phyloP scores from a whole-genome alignment of 2,797 vertebrate genomes.

The Scolopax bukidnonensis region DNA sequence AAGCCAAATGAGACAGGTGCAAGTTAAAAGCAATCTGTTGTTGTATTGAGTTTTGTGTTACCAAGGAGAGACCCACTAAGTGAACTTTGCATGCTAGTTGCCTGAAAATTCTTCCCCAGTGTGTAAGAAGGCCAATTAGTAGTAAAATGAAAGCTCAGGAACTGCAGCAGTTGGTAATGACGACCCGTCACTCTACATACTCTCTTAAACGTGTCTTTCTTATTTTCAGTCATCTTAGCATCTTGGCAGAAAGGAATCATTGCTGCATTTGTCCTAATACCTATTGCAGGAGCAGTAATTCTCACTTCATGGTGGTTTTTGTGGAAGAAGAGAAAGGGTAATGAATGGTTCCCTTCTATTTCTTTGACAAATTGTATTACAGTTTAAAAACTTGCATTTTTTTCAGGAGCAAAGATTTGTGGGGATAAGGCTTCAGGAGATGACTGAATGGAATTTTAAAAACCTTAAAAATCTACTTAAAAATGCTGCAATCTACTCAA shows the following conservation, averaged over 20 bases:
- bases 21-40: not conserved
- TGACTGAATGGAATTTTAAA: not conserved
- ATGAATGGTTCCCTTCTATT: slow-evolving; percentile 18
- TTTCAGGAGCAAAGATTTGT: not conserved
- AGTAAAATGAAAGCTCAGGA: not conserved
- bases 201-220: not conserved
- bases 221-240: slow-evolving; percentile 75
- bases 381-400: not conserved
- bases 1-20: not conserved
- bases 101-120: not conserved
- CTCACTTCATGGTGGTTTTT: slow-evolving; percentile 51
- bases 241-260: slow-evolving; percentile 80
- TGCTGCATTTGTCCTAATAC: slow-evolving; percentile 46
- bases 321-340: slow-evolving; percentile 77
- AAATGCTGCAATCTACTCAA: not conserved
- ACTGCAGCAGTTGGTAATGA: not conserved
- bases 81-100: not conserved
- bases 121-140: not conserved
- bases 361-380: not conserved
- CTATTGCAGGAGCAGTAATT: not conserved
- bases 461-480: not conserved
- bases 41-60: not conserved
- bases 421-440: not conserved
- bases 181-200: not conserved
- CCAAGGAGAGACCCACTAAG: not conserved